Percentiles rank a stretch among this genome's conserved stretches.
Conservation (phyloP, 2,888 invertebrate species). For the Campaea margaritaria region DNA sequence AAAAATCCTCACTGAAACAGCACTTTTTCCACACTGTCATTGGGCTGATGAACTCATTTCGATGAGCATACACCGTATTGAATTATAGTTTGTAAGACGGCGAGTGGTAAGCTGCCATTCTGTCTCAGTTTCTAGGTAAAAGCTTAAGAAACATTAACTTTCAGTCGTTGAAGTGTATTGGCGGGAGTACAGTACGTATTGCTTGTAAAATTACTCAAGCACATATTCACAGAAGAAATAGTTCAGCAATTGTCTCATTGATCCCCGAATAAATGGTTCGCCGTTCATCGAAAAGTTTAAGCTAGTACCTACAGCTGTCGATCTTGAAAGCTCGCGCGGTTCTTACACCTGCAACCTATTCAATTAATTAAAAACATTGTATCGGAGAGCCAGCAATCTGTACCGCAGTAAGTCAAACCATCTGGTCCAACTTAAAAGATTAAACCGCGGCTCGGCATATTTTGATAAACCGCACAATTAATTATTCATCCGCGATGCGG, state of each 20-base stretch:
- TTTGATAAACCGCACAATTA: constrained; percentile 43
- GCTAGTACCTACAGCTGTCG: background rate
- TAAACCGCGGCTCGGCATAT: constrained; percentile 19
- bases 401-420: constrained; percentile 13
- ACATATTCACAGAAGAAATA: too few species aligned
- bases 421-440: constrained; percentile 20
- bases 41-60: constrained; percentile 57
- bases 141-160: too few species aligned
- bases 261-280: too few species aligned
- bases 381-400: background rate
- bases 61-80: constrained; percentile 25
- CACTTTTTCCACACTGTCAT: constrained; percentile 55
- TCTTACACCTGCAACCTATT: background rate
- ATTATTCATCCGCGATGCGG: constrained; percentile 52
- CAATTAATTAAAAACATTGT: background rate
- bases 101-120: background rate
- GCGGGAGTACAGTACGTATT: too few species aligned
- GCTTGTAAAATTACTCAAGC: too few species aligned
- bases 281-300: background rate
- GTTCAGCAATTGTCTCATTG: too few species aligned
- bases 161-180: too few species aligned
- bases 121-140: too few species aligned
- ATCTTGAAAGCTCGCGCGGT: too few species aligned
- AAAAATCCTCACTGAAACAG: constrained; percentile 55
- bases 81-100: background rate